Evolutionary conservation across 2,797 vertebrate species (phyloP), one percentile per base, ranked within the genome.

Genomic region (Babyrousa celebensis): DNA sequence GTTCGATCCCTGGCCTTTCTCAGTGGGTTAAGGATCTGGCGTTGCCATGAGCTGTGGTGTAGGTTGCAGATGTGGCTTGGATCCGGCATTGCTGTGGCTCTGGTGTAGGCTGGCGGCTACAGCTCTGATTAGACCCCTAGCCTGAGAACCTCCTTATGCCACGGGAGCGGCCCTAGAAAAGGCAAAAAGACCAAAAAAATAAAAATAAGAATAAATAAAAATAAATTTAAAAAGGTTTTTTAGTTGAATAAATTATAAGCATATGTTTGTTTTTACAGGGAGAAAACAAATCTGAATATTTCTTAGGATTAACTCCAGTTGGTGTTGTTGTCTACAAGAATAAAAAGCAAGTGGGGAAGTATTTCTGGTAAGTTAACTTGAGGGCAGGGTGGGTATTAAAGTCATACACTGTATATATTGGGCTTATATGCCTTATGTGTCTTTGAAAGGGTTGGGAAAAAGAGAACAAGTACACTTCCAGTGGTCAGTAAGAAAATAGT

Each of bases 301-400:
- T 99, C 98, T 98, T 99, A 97, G 99, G 99, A 95, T 98, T 99
- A 94, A 99, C 99, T 52, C 99, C 99, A 0, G 97, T 99, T 92
- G 99, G 99, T 87, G 98, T 99, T 89, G 99, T 99, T 96, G 99
- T 99, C 97, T 99, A 99, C 98, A 99, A 99, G 98, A 99, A 99
- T 98, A 99, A 99, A 98, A 99, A 99, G 29, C 99, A 99, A 99
- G 99, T 99, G 82, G 99, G 99, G 86, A 99, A 99, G 94, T 99
- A 99, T 98, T 99, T 99, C 98, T 99, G 99, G 99, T 99, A 98
- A 90, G 99, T 99, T 96, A 54, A 71, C 83, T 86, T 79, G 87
- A 95, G 52, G 84, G 9, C 67, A 6, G 14, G 85, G 2, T 85
- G 56, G 82, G 1, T 92, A 40, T 92, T 82, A 67, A 78, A 48